These are phyloP conservation scores for Lagodon rhomboides DNA, from an alignment of 2,797 vertebrate genomes.

Conservation along the genomic window DNA sequence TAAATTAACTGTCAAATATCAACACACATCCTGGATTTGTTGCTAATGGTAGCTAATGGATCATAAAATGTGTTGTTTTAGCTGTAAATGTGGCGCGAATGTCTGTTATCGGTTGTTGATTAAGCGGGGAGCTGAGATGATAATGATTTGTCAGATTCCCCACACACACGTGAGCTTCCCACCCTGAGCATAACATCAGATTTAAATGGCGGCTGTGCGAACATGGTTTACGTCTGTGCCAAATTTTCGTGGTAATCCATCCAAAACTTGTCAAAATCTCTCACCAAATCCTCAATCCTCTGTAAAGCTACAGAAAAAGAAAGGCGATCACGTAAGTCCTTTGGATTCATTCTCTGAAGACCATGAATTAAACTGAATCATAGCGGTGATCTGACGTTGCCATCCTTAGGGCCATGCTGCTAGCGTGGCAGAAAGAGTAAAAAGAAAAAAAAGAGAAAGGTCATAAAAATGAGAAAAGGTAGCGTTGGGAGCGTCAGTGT, in stretches of 20 bases:
- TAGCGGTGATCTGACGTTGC: background rate
- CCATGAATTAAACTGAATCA: background rate
- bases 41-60: too few relatives aligned
- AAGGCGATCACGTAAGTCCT: background rate
- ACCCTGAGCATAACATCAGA: too few relatives aligned
- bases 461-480: slow-evolving; percentile 26
- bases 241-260: background rate
- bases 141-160: too few relatives aligned
- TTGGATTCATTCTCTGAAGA: slow-evolving; percentile 12
- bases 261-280: background rate
- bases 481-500: slow-evolving; percentile 1
- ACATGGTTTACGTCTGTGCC: too few relatives aligned
- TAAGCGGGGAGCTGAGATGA: too few relatives aligned
- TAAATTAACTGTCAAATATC: too few relatives aligned
- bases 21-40: too few relatives aligned
- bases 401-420: background rate
- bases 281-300: background rate
- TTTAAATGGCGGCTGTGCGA: too few relatives aligned
- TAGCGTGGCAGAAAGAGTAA: background rate
- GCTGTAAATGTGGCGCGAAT: too few relatives aligned
- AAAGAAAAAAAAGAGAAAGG: slow-evolving; percentile 7
- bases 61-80: too few relatives aligned
- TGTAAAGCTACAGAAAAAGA: background rate
- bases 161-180: too few relatives aligned
- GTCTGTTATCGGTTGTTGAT: too few relatives aligned